Conservation (phyloP, 2,797 vertebrate genomes). For the Anniella stebbinsi region DNA sequence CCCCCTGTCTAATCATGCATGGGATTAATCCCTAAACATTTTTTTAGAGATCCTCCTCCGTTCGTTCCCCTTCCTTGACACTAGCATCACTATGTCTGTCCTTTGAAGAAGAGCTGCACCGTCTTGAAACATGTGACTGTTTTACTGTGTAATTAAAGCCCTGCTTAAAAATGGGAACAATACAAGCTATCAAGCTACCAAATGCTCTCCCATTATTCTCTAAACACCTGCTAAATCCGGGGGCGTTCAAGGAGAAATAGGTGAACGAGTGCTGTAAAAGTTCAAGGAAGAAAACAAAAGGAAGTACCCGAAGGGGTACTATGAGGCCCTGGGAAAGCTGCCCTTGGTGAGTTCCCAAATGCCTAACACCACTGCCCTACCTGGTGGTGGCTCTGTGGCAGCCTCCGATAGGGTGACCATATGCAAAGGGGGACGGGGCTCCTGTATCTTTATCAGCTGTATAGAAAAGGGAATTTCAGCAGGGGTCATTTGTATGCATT, state of each 20-base stretch:
- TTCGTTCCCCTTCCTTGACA: not conserved
- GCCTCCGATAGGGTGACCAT: no score
- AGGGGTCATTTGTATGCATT: no score
- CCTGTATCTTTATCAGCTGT: no score
- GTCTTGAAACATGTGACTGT: not conserved
- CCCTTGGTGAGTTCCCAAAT: no score
- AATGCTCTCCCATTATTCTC: not conserved
- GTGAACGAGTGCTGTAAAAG: constrained; percentile 28
- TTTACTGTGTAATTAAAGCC: constrained; percentile 24
- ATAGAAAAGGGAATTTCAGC: no score
- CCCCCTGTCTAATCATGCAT: not conserved
- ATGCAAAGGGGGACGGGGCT: no score
- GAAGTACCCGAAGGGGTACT: fast-evolving
- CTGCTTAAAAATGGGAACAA: constrained; percentile 13
- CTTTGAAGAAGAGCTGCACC: not conserved
- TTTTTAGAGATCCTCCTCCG: not conserved
- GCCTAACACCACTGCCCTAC: no score
- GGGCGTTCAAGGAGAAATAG: constrained; percentile 65
- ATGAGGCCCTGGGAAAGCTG: not conserved
- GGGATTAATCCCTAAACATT: not conserved
- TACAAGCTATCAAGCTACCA: constrained; percentile 46
- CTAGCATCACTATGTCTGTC: not conserved
- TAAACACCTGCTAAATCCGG: constrained; percentile 18
- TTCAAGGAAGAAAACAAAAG: not conserved
- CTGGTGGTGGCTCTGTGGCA: not conserved